These are phyloP conservation scores for Murina feae DNA, from an alignment of 2,113 vertebrate species.

Conservation along the genomic window DNA sequence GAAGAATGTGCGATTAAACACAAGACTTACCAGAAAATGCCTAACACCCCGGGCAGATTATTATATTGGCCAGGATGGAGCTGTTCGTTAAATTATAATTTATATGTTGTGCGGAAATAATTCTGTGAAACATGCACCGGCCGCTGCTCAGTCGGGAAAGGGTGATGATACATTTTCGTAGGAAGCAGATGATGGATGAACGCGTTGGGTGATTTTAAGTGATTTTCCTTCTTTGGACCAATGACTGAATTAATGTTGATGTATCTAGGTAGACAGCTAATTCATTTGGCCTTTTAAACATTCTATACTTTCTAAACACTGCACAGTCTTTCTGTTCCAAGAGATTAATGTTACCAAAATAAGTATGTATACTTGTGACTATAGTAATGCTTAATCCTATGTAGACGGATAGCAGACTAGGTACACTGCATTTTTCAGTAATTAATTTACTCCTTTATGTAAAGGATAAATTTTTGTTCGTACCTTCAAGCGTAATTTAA, in stretches of 20 bases:
- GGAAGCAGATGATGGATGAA: background rate
- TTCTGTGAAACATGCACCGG: background rate
- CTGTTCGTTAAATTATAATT: background rate
- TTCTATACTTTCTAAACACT: background rate
- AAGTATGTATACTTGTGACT: slow-evolving; percentile 22
- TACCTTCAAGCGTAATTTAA: background rate
- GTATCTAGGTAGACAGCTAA: background rate
- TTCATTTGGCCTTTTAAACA: background rate
- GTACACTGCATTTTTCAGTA: background rate
- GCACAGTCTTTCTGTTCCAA: background rate
- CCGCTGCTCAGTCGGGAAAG: background rate
- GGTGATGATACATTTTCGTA: background rate
- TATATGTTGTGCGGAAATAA: background rate
- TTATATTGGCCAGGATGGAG: background rate
- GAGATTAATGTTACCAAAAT: slow-evolving; percentile 17
- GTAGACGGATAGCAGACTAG: background rate
- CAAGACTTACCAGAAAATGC: background rate
- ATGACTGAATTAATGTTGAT: background rate
- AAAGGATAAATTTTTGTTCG: background rate
- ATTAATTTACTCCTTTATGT: slow-evolving; percentile 55
- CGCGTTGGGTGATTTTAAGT: background rate
- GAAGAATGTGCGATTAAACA: background rate
- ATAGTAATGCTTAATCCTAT: background rate
- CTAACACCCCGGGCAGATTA: background rate
- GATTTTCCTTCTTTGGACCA: background rate